Percentiles rank a stretch among this genome's conserved stretches.
Conservation (phyloP, 2,888 invertebrate species). For the Hypena proboscidalis region DNA sequence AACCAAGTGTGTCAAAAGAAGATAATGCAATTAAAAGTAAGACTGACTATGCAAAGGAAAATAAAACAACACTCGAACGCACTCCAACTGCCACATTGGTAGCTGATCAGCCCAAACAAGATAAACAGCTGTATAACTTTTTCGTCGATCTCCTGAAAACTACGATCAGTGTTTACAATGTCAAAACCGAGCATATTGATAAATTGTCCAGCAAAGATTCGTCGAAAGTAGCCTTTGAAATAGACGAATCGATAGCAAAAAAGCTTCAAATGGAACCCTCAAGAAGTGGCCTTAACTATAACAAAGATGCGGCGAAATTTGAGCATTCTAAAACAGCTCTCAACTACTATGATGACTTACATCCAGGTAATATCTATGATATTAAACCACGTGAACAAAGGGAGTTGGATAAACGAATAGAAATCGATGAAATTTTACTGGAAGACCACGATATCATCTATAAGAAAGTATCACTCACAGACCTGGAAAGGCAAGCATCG, state of each 20-base stretch:
- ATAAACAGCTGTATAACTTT: slow-evolving; percentile 61
- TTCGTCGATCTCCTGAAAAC: slow-evolving; percentile 67
- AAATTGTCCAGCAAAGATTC: slow-evolving; percentile 11
- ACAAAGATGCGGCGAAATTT: too few relatives aligned
- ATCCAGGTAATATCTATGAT: too few relatives aligned
- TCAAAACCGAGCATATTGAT: slow-evolving; percentile 37
- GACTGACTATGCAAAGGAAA: slow-evolving; percentile 26
- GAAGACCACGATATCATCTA: too few relatives aligned
- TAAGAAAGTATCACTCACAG: too few relatives aligned
- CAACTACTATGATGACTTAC: too few relatives aligned
- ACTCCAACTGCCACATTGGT: slow-evolving; percentile 46
- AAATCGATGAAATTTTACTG: not conserved
- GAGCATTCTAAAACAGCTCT: too few relatives aligned
- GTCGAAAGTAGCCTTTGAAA: slow-evolving; percentile 51
- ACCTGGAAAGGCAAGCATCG: slow-evolving; percentile 4
- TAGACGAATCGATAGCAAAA: slow-evolving; percentile 54
- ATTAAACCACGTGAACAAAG: too few relatives aligned
- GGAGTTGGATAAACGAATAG: not conserved
- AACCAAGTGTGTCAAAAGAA: not conserved
- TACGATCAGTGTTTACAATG: slow-evolving; percentile 57
- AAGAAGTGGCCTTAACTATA: too few relatives aligned
- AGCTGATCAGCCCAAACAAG: slow-evolving; percentile 36
- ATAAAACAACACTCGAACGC: slow-evolving; percentile 30
- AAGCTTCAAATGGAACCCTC: slow-evolving; percentile 35
- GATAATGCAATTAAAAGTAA: not conserved